Evolutionary conservation across 2,888 invertebrate genomes (phyloP).

Genomic region (Cataglyphis livida): DNA sequence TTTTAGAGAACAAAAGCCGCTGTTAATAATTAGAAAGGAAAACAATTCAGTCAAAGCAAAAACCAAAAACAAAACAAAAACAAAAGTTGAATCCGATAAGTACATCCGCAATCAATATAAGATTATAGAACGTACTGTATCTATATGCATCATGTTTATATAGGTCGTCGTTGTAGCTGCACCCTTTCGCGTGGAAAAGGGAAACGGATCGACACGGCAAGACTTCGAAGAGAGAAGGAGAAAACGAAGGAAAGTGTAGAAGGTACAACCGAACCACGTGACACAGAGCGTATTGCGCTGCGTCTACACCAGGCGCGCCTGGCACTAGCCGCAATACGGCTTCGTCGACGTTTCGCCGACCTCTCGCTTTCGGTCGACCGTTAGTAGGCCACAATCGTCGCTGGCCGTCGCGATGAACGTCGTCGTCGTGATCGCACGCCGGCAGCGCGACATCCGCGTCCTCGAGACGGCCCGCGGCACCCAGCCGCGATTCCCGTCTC

Average conservation of each 20-base stretch:
- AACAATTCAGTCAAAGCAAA: not conserved
- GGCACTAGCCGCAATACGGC: constrained; percentile 35
- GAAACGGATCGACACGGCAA: not conserved
- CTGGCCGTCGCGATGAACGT: constrained; percentile 26
- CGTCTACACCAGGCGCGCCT: constrained; percentile 3
- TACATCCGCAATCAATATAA: not conserved
- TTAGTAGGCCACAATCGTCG: constrained; percentile 45
- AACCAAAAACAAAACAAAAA: not conserved
- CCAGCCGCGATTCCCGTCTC: constrained; percentile 1
- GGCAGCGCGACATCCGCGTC: constrained; percentile 11
- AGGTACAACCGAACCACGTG: constrained; percentile 14
- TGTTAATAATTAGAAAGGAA: not conserved
- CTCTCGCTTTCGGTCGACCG: constrained; percentile 2
- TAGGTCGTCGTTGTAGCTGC: not conserved
- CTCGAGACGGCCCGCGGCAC: constrained; percentile 11
- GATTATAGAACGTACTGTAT: not conserved
- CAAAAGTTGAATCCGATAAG: not conserved
- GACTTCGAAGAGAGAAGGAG: not conserved
- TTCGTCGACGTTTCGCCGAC: not conserved
- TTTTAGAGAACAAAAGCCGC: not conserved
- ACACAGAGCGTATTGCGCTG: not conserved
- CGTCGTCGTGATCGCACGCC: not conserved
- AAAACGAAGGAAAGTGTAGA: not conserved
- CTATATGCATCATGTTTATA: not conserved
- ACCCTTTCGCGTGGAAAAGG: not conserved